Percentiles rank a stretch among this genome's conserved stretches.
phyloP scores from a whole-genome alignment of 2,797 vertebrate genomes.

The Peromyscus eremicus region DNA sequence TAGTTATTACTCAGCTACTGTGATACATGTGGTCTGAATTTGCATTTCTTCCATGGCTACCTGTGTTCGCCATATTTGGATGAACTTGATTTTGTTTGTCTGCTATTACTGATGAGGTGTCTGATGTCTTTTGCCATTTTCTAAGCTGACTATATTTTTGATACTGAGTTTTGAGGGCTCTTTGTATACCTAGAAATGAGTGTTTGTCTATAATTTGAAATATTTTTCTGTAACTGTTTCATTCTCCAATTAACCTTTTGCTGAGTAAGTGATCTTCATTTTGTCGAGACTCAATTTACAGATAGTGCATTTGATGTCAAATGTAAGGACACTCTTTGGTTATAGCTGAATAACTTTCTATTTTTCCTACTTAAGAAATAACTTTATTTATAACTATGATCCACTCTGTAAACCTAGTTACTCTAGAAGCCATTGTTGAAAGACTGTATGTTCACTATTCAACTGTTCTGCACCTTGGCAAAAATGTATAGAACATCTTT shows the following conservation, averaged over 20 bases:
- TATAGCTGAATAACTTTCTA: not conserved
- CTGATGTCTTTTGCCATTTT: not conserved
- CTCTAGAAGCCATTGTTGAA: not conserved
- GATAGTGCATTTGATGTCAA: not conserved
- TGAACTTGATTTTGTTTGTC: not conserved
- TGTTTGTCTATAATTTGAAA: not conserved
- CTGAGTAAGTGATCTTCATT: not conserved
- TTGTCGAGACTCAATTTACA: not conserved
- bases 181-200: not conserved
- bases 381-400: not conserved
- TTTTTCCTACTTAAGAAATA: not conserved
- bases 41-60: not conserved
- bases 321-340: not conserved
- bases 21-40: conserved; percentile 15
- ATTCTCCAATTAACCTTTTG: not conserved
- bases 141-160: not conserved
- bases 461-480: not conserved
- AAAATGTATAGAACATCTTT: not conserved
- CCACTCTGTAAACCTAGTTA: not conserved
- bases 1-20: not conserved
- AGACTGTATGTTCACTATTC: not conserved
- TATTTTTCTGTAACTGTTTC: conserved; percentile 19
- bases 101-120: not conserved
- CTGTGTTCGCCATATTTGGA: not conserved
- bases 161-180: not conserved